Evolutionary conservation across 1,140 invertebrate genomes (phyloP).

Genomic region (Cydia splendana): DNA sequence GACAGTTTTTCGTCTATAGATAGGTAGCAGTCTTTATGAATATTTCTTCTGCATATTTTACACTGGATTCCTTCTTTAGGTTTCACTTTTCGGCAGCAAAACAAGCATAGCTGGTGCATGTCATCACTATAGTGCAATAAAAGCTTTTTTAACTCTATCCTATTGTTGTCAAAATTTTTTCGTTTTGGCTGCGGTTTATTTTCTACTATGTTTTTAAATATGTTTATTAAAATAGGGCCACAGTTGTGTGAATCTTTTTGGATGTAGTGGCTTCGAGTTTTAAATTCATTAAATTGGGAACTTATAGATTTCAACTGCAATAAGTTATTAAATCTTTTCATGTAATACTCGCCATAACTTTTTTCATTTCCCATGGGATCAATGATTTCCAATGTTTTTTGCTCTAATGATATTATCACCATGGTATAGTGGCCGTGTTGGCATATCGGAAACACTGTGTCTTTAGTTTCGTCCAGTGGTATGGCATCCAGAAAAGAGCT

Average conservation of each 20-base stretch:
- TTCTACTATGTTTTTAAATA: background rate
- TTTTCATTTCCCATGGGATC: background rate
- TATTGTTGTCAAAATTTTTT: background rate
- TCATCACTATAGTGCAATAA: background rate
- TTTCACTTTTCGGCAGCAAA: background rate
- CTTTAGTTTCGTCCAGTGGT: background rate
- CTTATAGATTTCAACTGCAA: background rate
- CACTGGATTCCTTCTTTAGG: background rate
- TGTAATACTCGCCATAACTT: background rate
- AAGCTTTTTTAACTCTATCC: background rate
- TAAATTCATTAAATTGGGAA: background rate
- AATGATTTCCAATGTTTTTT: background rate
- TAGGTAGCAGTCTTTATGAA: background rate
- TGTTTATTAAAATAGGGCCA: background rate
- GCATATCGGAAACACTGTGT: conserved; percentile 14
- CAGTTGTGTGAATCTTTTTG: background rate
- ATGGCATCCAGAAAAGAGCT: background rate
- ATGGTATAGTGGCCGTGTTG: background rate
- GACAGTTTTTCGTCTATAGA: background rate
- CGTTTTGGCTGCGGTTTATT: background rate
- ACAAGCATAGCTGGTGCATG: background rate
- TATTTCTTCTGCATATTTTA: background rate
- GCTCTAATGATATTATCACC: background rate
- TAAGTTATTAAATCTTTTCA: background rate
- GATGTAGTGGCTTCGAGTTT: background rate